phyloP scores from a whole-genome alignment of 2,888 invertebrate genomes.

The Liodrosophila aerea region DNA sequence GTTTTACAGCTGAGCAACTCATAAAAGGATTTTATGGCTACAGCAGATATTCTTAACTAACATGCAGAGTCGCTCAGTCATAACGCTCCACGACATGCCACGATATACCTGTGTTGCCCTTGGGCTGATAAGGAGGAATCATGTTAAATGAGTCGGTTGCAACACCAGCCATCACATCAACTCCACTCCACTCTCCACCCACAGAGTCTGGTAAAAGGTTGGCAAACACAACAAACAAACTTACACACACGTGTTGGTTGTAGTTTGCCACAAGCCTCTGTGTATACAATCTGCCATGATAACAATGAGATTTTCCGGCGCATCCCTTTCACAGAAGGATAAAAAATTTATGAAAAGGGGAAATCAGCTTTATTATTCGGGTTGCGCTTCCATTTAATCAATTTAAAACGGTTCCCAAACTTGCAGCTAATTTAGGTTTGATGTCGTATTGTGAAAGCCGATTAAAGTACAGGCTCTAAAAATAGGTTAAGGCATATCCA shows the following conservation, averaged over 20 bases:
- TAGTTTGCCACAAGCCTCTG: background rate
- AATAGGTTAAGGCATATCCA: background rate
- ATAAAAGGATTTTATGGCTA: constrained; percentile 33
- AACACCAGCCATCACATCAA: background rate
- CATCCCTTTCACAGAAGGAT: constrained; percentile 1
- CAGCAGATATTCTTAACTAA: constrained; percentile 13
- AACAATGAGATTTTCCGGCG: constrained; percentile 25
- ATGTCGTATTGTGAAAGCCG: constrained; percentile 13
- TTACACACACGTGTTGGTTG: constrained; percentile 7
- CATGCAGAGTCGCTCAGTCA: constrained; percentile 2
- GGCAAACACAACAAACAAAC: constrained; percentile 8
- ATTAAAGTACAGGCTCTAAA: constrained; percentile 13
- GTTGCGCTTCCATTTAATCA: constrained; percentile 29
- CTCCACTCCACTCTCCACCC: background rate
- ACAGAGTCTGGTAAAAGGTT: constrained; percentile 1
- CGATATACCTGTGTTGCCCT: constrained; percentile 17
- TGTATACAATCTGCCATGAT: constrained; percentile 15
- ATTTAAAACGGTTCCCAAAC: background rate
- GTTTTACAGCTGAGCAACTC: background rate
- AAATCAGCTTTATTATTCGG: constrained; percentile 18
- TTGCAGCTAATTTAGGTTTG: constrained; percentile 19
- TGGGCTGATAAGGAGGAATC: constrained; percentile 35
- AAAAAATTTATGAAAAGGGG: constrained; percentile 4
- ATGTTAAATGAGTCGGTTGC: constrained; percentile 29
- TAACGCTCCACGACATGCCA: too few species aligned